A percentile compares a stretch with the other conserved stretches of the same genome.
Conservation (phyloP, 1,140 invertebrate genomes). For the Heliconius himera region DNA sequence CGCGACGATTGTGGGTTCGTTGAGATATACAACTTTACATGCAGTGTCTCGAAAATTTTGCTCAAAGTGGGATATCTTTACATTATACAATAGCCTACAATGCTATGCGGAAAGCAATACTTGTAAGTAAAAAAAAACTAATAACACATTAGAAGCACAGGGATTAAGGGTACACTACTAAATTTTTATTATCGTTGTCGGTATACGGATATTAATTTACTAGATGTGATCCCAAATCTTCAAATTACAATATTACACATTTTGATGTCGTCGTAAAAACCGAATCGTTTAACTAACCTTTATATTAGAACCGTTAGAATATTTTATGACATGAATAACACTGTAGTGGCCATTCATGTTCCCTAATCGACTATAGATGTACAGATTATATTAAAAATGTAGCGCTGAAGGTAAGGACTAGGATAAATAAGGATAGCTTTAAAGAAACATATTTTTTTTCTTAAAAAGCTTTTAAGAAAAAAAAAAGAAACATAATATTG, state of each 20-base stretch:
- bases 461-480: no score
- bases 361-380: background rate
- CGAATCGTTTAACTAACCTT: background rate
- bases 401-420: no score
- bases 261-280: constrained; percentile 1
- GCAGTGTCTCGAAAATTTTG: no score
- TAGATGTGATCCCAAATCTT: background rate
- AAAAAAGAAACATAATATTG: no score
- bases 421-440: no score
- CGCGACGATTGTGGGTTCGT: no score
- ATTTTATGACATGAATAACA: background rate
- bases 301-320: background rate
- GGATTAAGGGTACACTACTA: background rate
- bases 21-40: no score
- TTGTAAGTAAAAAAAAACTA: no score
- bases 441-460: no score
- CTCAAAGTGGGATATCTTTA: no score
- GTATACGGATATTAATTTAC: background rate
- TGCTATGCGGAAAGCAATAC: no score
- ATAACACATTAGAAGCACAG: background rate
- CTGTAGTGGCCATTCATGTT: background rate
- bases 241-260: background rate
- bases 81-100: no score
- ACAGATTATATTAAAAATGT: background rate
- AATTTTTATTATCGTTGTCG: background rate